A percentile compares a stretch with the other conserved stretches of the same genome.
Evolutionary conservation across 2,797 vertebrate species (phyloP).

Genomic region (Pogoniulus pusillus): DNA sequence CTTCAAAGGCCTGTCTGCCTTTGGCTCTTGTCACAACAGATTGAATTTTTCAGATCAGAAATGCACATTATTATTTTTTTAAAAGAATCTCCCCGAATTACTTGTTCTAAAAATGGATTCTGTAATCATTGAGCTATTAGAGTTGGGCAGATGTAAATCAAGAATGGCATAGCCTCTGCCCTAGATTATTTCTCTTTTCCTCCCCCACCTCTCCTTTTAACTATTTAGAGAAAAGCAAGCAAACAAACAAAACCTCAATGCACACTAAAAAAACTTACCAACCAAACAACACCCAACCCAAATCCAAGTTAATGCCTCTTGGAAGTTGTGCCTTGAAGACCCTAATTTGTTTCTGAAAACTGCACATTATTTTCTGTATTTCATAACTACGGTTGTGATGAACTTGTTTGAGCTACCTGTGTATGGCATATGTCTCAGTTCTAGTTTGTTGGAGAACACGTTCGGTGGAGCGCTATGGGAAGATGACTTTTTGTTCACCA

Average conservation of each 20-base stretch:
- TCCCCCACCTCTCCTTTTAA: background rate
- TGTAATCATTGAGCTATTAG: background rate
- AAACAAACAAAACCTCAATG: background rate
- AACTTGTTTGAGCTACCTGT: background rate
- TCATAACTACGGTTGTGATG: constrained; percentile 9
- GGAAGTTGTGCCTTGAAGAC: background rate
- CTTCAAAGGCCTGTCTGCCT: background rate
- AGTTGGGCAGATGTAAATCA: background rate
- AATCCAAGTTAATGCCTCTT: background rate
- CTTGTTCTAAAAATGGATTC: background rate
- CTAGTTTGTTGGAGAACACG: too few relatives aligned
- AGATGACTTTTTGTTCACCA: too few relatives aligned
- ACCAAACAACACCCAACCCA: too few relatives aligned
- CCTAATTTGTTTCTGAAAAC: background rate
- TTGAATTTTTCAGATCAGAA: constrained; percentile 5
- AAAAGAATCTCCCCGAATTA: background rate
- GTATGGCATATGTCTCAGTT: too few relatives aligned
- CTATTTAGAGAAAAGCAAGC: background rate
- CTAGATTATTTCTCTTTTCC: background rate
- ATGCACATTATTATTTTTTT: background rate
- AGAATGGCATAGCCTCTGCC: background rate
- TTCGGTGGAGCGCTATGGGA: too few relatives aligned
- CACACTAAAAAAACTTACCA: too few relatives aligned
- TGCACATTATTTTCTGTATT: background rate
- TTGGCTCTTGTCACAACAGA: constrained; percentile 17